Evolutionary conservation across 2,888 invertebrate genomes (phyloP), one percentile per base, ranked within the genome.

Genomic region (Idaea biselata): DNA sequence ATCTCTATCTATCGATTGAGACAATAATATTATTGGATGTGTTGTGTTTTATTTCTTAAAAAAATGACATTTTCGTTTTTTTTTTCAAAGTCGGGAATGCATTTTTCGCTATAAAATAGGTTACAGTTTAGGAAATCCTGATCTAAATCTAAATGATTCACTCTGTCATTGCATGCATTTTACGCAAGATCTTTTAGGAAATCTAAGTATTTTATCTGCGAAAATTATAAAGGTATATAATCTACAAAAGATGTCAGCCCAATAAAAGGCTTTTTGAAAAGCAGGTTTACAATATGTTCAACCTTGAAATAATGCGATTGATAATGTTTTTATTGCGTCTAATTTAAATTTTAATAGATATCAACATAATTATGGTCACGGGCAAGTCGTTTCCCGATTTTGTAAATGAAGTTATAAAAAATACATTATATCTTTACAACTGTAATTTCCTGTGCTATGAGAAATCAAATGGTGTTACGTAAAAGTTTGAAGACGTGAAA

Each of bases 341-440:
- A 58, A 58, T 44, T 44, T 44, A 14, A 44, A 44, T 44, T 44
- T 8, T 44, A 44, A 44, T 14, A 44, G 44, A 44, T 44, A 44
- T 14, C 14, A 44, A 44, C 44, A 44, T 14, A 6, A 3, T 44
- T 14, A 14, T 44, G 44, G 8, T 44, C 14, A 11, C 3, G 8
- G 8, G 11, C 14, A 14, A 44, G 14, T 44, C 3, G 6, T 8
- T 8, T 44, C 44, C 8, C 44, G 14, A 44, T 14, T 44, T 44
- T 0, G 14, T 44, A 8, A 14, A 8, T 8, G 6, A 8, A 44
- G 14, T 14, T 8, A 44, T 44, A 44, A 44, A 44, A 5, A 33
- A 25, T 25, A 44, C 11, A 44, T 44, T 7, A 33, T 74, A 82
- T 82, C 82, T 81, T 79, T 80, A 81, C 67, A 61, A 68, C 68